Conservation (phyloP, 2,888 invertebrate genomes). For the Hermaeophaga mercurialis region DNA sequence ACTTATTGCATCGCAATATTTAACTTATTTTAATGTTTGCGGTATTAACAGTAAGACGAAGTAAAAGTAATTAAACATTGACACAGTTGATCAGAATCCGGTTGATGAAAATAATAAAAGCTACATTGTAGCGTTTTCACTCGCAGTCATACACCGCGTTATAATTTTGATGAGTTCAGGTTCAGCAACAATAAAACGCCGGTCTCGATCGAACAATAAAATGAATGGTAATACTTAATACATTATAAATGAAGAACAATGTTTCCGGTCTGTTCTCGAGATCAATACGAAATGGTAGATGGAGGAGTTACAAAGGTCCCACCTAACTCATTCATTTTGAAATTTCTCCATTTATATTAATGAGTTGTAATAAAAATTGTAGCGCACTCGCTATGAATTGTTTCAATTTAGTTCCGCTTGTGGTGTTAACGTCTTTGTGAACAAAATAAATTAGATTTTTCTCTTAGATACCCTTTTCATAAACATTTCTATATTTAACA, state of each 20-base stretch:
- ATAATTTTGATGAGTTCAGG: slow-evolving; percentile 30
- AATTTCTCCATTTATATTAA: slow-evolving; percentile 1
- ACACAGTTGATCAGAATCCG: slow-evolving; percentile 20
- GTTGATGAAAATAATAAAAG: slow-evolving; percentile 27
- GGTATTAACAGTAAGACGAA: too few relatives aligned
- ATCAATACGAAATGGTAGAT: slow-evolving; percentile 8
- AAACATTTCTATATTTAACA: too few relatives aligned
- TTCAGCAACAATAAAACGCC: slow-evolving; percentile 26
- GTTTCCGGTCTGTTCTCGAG: slow-evolving; percentile 1
- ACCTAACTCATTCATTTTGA: slow-evolving; percentile 7
- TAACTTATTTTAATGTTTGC: too few relatives aligned
- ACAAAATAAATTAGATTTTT: too few relatives aligned
- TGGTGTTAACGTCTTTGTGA: too few relatives aligned
- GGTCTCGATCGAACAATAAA: slow-evolving; percentile 28
- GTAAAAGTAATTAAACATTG: slow-evolving; percentile 19
- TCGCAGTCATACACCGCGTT: slow-evolving; percentile 10
- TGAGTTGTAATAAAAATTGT: neutral
- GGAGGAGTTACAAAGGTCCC: neutral
- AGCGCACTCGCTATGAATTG: neutral
- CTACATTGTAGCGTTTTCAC: slow-evolving; percentile 27
- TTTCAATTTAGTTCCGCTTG: too few relatives aligned
- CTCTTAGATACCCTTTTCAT: too few relatives aligned
- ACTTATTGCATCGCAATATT: too few relatives aligned
- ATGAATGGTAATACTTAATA: slow-evolving; percentile 25
- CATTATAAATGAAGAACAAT: slow-evolving; percentile 28